These are phyloP conservation scores for Stictocephala bisonia DNA, from an alignment of 2,888 invertebrate species.

Conservation along the genomic window DNA sequence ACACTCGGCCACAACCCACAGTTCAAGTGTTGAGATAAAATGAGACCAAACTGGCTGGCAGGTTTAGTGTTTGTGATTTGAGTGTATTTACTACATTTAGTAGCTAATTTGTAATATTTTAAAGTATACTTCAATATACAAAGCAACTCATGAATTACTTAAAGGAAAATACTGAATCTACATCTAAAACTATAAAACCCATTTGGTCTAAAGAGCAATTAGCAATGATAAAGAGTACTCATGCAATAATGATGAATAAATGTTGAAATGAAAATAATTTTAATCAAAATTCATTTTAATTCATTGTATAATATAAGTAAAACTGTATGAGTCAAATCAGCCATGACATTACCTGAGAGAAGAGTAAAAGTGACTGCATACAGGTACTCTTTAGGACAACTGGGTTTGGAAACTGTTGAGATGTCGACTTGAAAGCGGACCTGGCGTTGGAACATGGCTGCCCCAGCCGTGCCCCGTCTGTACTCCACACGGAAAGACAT, in stretches of 20 bases:
- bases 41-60: no score
- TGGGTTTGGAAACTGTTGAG: constrained; percentile 81
- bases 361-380: constrained; percentile 96
- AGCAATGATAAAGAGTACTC: no score
- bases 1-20: no score
- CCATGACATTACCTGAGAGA: constrained; percentile 78
- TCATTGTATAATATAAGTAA: not conserved
- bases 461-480: constrained; percentile 92
- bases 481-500: constrained; percentile 99
- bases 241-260: no score
- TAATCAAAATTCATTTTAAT: not conserved
- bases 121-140: no score
- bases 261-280: not conserved
- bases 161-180: no score
- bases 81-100: no score
- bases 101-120: no score
- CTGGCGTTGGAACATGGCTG: constrained; percentile 96
- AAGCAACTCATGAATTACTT: no score
- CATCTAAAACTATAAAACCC: no score
- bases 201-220: constrained; percentile 50
- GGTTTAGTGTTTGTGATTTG: no score
- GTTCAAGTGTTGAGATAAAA: no score
- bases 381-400: constrained; percentile 78
- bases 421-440: constrained; percentile 95
- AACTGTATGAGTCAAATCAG: constrained; percentile 30